Evolutionary conservation across 2,888 invertebrate species (phyloP), one percentile per base, ranked within the genome.

Genomic region (Aelia acuminata): DNA sequence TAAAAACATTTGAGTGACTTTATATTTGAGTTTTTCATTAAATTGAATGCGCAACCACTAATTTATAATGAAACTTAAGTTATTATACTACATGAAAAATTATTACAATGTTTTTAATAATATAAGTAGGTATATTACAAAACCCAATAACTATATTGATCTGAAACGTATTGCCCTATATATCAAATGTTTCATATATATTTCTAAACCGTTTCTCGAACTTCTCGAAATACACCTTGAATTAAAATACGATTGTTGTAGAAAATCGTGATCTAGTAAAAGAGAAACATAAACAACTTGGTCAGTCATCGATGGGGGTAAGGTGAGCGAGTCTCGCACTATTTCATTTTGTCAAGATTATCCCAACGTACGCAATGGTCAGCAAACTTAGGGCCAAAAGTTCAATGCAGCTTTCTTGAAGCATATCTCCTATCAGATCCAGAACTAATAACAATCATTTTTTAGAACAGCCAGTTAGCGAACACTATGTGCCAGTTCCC

Each of bases 301-400:
- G 43, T 80, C 39, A 47, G 31, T 80, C 80, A 80, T 47, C 80
- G 22, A n/a, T n/a, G 80, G 80, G 75, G 80, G 80, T 80, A 80
- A 80, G 80, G 80, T 80, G 80, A 80, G 80, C 80, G 39, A 43
- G 80, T 43, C 43, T n/a, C n/a, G n/a, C n/a, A n/a, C 43, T 47
- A 80, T 80, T 80, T 70, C 63, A 70, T 70, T 80, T 43, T 43
- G n/a, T 80, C 80, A 80, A 80, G 80, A 43, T 39, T 80, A 80
- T 20, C 11, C 43, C n/a, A 43, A 7, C 80, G 43, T 80, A 80
- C 80, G 80, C 80, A 80, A 80, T 35, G 63, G 80, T 47, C 80
- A 80, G 43, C 43, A 70, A 70, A 20, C 63, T 31, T 70, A 13
- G n/a, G 43, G 80, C 80, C 80, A 80, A 80, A 43, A 43, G 80